Evolutionary conservation across 2,888 invertebrate species (phyloP).

Genomic region (Cryptocephalus moraei): DNA sequence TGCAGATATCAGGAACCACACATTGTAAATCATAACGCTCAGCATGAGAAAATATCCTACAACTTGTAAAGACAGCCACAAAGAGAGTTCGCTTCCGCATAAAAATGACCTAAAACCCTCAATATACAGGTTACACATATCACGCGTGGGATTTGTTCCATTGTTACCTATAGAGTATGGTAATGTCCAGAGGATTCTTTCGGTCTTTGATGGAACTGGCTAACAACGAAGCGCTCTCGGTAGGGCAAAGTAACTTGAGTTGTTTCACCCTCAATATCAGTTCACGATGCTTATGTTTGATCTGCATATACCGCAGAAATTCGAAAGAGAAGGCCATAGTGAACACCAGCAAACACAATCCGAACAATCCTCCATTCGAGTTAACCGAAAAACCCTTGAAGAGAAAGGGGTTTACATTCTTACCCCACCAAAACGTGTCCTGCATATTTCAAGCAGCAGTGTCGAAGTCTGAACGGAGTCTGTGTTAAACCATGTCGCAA

Average conservation of each 20-base stretch:
- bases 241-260: conserved; percentile 30
- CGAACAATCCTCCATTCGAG: conserved; percentile 44
- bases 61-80: conserved; percentile 35
- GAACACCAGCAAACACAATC: conserved; percentile 49
- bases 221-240: conserved; percentile 39
- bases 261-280: conserved; percentile 31
- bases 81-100: conserved; percentile 28
- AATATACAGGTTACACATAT: not conserved
- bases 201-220: conserved; percentile 24
- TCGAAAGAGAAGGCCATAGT: conserved; percentile 53
- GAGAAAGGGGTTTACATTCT: conserved; percentile 51
- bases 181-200: conserved; percentile 26
- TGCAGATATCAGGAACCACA: conserved; percentile 53
- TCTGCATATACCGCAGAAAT: conserved; percentile 41
- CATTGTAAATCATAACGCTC: conserved; percentile 64
- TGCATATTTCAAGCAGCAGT: not conserved
- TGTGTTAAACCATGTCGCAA: too few species aligned
- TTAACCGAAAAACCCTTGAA: conserved; percentile 50
- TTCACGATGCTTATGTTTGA: conserved; percentile 36
- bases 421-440: conserved; percentile 30
- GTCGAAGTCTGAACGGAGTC: too few species aligned
- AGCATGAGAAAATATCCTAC: conserved; percentile 64
- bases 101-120: conserved; percentile 27
- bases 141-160: not conserved
- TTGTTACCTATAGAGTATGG: conserved; percentile 22